Percentiles rank a stretch among this genome's conserved stretches.
These are phyloP conservation scores for Python bivittatus DNA, from an alignment of 2,113 vertebrate genomes.

Conservation along the genomic window DNA sequence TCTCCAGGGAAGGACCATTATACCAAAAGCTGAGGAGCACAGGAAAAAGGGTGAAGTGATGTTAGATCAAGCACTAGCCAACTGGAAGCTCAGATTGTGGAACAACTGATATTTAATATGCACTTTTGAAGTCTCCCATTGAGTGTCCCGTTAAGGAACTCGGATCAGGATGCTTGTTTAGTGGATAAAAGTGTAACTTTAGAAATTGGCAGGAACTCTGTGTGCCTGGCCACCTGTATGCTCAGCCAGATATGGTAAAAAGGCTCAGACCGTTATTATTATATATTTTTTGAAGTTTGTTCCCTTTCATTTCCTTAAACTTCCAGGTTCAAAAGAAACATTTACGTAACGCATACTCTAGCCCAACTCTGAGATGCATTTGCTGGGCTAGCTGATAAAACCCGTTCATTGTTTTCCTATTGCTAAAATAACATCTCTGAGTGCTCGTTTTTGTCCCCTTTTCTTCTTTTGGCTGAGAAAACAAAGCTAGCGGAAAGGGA, in stretches of 20 bases:
- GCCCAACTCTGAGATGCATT: conserved; percentile 65
- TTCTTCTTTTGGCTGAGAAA: conserved; percentile 53
- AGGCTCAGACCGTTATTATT: conserved; percentile 53
- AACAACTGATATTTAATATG: conserved; percentile 80
- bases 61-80: conserved; percentile 70
- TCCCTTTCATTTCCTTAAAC: conserved; percentile 72
- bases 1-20: conserved; percentile 78
- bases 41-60: conserved; percentile 72
- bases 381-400: conserved; percentile 60
- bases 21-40: conserved; percentile 67
- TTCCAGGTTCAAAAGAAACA: conserved; percentile 71
- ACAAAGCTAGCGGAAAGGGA: conserved; percentile 41
- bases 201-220: conserved; percentile 85
- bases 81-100: conserved; percentile 67
- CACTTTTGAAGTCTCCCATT: conserved; percentile 72
- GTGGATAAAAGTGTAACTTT: conserved; percentile 83
- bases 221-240: conserved; percentile 77
- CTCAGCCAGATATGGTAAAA: conserved; percentile 72
- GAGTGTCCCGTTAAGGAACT: conserved; percentile 77
- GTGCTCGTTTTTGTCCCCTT: background rate
- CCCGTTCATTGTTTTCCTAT: conserved; percentile 60
- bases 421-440: conserved; percentile 69
- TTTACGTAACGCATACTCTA: conserved; percentile 37
- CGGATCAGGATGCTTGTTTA: conserved; percentile 83
- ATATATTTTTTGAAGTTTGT: conserved; percentile 51